Evolutionary conservation across 2,888 invertebrate genomes (phyloP).

Genomic region (Onthophagus sagittarius): DNA sequence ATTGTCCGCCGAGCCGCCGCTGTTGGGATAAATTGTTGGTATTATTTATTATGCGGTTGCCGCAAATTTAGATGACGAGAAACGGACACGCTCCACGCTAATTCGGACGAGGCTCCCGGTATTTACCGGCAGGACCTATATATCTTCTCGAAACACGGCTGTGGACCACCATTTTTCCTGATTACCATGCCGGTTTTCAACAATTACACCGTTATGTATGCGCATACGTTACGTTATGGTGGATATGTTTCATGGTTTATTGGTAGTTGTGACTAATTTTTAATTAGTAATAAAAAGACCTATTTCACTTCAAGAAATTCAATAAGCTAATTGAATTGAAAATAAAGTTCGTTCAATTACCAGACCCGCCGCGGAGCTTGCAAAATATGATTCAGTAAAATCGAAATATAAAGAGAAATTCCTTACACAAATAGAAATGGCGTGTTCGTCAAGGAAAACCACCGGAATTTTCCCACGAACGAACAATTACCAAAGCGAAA

Average conservation of each 20-base stretch:
- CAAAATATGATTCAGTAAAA: not conserved
- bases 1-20: slow-evolving; percentile 1
- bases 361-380: not conserved
- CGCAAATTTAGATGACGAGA: slow-evolving; percentile 13
- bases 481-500: not conserved
- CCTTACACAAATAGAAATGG: not conserved
- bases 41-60: slow-evolving; percentile 16
- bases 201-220: slow-evolving; percentile 16
- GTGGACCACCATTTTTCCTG: slow-evolving; percentile 15
- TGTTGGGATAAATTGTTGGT: slow-evolving; percentile 14
- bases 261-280: not conserved
- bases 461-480: not conserved
- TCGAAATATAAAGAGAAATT: not conserved
- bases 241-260: not conserved
- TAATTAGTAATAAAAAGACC: too few species aligned
- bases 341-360: not conserved
- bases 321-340: not conserved
- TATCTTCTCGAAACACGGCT: not conserved
- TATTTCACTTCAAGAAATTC: not conserved
- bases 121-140: not conserved
- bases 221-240: slow-evolving; percentile 5
- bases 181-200: slow-evolving; percentile 16
- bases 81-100: not conserved
- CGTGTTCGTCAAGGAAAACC: not conserved
- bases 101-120: not conserved